Percentiles rank a stretch among this genome's conserved stretches.
phyloP scores from a whole-genome alignment of 2,888 invertebrate genomes.

The Micropterix aruncella region DNA sequence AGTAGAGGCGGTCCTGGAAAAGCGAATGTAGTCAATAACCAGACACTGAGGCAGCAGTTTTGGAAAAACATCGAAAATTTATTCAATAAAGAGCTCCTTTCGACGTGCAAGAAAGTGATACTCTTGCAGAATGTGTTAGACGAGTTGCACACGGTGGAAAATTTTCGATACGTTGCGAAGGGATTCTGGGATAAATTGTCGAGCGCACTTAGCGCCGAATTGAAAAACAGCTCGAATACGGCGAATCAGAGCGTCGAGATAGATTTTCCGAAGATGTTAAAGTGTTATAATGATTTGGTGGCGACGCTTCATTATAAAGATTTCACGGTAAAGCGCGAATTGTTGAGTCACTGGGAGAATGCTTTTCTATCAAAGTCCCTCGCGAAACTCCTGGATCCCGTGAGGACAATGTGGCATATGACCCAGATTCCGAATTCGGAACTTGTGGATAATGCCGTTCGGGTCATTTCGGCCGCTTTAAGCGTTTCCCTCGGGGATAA shows the following conservation, averaged over 20 bases:
- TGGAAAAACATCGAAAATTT: constrained; percentile 85
- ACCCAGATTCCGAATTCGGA: constrained; percentile 56
- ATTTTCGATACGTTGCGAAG: constrained; percentile 33
- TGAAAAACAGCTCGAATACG: constrained; percentile 35
- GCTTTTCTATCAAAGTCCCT: constrained; percentile 74
- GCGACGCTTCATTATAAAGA: constrained; percentile 48
- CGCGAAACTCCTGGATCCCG: constrained; percentile 68
- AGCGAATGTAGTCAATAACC: constrained; percentile 36
- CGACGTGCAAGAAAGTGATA: constrained; percentile 54
- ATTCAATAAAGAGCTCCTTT: constrained; percentile 61
- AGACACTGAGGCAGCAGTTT: constrained; percentile 45
- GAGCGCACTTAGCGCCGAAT: constrained; percentile 29
- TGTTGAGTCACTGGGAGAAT: constrained; percentile 64
- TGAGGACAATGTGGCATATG: constrained; percentile 66
- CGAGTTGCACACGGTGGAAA: constrained; percentile 35
- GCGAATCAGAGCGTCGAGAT: constrained; percentile 76
- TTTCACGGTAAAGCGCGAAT: constrained; percentile 40
- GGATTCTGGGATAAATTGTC: constrained; percentile 45
- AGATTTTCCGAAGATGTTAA: constrained; percentile 76
- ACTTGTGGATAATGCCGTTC: constrained; percentile 59
- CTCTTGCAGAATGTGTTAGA: constrained; percentile 36
- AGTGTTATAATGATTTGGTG: constrained; percentile 64
- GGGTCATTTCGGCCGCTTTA: constrained; percentile 59
- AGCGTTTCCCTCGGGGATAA: constrained; percentile 77
- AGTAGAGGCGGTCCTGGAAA: constrained; percentile 33